These are phyloP conservation scores for Sarcophaga rosellei DNA, from an alignment of 2,888 invertebrate species.

Conservation along the genomic window DNA sequence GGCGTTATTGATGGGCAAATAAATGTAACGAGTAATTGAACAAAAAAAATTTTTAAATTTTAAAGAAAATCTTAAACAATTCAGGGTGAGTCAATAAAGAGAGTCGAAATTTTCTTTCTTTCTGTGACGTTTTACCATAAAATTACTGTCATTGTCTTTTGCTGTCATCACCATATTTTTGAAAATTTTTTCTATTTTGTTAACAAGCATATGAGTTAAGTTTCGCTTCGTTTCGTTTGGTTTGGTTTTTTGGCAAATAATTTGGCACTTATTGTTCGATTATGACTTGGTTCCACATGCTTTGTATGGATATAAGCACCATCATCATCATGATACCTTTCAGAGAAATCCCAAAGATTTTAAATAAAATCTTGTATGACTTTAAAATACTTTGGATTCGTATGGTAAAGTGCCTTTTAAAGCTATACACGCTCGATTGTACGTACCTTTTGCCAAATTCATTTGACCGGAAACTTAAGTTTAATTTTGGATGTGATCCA, in stretches of 20 bases:
- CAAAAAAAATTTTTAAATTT: not conserved
- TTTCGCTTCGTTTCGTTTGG: not conserved
- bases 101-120: not conserved
- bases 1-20: not conserved
- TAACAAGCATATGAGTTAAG: constrained; percentile 69
- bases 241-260: constrained; percentile 64
- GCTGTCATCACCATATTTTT: constrained; percentile 30
- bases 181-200: not conserved
- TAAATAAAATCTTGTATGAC: constrained; percentile 32
- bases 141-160: constrained; percentile 8
- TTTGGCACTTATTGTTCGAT: constrained; percentile 63
- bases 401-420: constrained; percentile 64
- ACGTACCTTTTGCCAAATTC: constrained; percentile 80
- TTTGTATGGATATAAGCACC: not conserved
- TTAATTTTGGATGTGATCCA: constrained; percentile 78
- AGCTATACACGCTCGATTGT: constrained; percentile 58
- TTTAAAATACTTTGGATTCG: constrained; percentile 31
- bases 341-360: not conserved
- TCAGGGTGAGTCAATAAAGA: not conserved
- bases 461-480: constrained; percentile 81
- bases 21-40: not conserved
- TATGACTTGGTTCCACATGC: constrained; percentile 47
- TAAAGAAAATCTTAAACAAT: constrained; percentile 8
- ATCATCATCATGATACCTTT: constrained; percentile 49
- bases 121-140: constrained; percentile 58